phyloP scores from a whole-genome alignment of 2,888 invertebrate species.

The Aleiodes testaceus region DNA sequence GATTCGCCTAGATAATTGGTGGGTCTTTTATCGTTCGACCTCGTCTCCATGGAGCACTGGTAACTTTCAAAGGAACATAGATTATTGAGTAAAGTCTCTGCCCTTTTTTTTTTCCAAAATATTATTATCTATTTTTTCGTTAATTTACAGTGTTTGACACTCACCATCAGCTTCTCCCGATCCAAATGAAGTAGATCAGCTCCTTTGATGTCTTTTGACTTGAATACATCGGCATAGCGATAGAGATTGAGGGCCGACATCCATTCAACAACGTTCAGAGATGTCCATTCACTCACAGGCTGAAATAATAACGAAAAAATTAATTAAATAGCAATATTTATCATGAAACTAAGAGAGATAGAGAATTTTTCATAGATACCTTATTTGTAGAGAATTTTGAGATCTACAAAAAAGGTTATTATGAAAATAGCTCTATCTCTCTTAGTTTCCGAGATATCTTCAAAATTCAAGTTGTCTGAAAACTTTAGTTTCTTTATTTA shows the following conservation, averaged over 20 bases:
- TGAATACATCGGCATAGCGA: constrained; percentile 82
- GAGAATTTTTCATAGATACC: too few relatives aligned
- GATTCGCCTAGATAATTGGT: constrained; percentile 40
- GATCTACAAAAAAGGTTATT: too few relatives aligned
- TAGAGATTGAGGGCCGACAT: constrained; percentile 84
- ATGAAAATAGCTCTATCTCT: too few relatives aligned
- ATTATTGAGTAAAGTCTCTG: not conserved
- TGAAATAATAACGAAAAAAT: constrained; percentile 62
- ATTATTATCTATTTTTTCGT: not conserved
- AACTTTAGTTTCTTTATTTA: too few relatives aligned
- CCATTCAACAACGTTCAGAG: constrained; percentile 83
- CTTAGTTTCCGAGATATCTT: too few relatives aligned
- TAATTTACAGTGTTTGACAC: constrained; percentile 52
- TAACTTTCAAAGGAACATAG: constrained; percentile 5
- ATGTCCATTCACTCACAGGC: constrained; percentile 82
- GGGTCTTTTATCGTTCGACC: constrained; percentile 42
- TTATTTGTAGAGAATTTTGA: too few relatives aligned
- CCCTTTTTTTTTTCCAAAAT: not conserved
- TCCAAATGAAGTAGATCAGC: constrained; percentile 79
- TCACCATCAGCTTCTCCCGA: constrained; percentile 80
- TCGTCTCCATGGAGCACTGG: constrained; percentile 37
- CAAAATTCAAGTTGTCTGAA: too few relatives aligned
- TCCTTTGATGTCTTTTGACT: constrained; percentile 82
- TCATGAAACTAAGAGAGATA: too few relatives aligned
- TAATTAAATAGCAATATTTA: not conserved